Percentiles rank a stretch among this genome's conserved stretches.
Evolutionary conservation across 92 coral and sea anemone species (phyloP).

Genomic region (Umimayanthus chanpuru): DNA sequence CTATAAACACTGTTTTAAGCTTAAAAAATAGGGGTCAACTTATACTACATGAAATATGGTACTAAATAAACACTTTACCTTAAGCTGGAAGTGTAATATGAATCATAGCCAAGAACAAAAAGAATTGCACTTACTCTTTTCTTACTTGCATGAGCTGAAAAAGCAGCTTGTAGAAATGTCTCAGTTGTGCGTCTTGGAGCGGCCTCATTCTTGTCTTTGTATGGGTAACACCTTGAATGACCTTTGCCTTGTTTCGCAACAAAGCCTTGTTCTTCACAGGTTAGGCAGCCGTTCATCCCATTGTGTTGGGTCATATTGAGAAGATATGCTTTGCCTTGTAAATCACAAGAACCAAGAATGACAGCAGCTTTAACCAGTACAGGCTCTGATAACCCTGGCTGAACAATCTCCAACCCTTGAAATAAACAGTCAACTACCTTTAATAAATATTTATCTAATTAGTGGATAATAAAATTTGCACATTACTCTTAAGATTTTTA

Average conservation of each 20-base stretch:
- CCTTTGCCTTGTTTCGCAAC: conserved; percentile 62
- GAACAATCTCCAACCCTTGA: no score
- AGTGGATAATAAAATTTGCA: no score
- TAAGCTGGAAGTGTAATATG: not conserved
- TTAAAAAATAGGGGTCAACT: no score
- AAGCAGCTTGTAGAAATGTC: conserved; percentile 8
- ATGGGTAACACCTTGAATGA: conserved; percentile 13
- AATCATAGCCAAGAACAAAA: no score
- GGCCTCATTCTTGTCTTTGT: conserved; percentile 8
- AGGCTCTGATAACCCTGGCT: no score
- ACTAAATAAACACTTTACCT: no score
- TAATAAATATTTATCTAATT: not conserved
- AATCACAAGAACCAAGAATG: conserved; percentile 47
- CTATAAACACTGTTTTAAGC: no score
- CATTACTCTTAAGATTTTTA: no score
- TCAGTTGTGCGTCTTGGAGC: conserved; percentile 45
- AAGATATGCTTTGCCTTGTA: conserved; percentile 63
- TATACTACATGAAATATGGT: no score
- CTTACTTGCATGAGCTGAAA: not conserved
- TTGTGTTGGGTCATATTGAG: conserved; percentile 57
- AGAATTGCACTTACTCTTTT: conserved; percentile 21
- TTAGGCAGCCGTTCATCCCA: conserved; percentile 55
- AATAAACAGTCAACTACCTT: no score
- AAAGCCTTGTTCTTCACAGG: conserved; percentile 61
- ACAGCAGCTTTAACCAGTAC: conserved; percentile 57